Percentiles rank a stretch among this genome's conserved stretches.
Evolutionary conservation across 1,140 invertebrate species (phyloP).

Genomic region (Melitaea cinxia): DNA sequence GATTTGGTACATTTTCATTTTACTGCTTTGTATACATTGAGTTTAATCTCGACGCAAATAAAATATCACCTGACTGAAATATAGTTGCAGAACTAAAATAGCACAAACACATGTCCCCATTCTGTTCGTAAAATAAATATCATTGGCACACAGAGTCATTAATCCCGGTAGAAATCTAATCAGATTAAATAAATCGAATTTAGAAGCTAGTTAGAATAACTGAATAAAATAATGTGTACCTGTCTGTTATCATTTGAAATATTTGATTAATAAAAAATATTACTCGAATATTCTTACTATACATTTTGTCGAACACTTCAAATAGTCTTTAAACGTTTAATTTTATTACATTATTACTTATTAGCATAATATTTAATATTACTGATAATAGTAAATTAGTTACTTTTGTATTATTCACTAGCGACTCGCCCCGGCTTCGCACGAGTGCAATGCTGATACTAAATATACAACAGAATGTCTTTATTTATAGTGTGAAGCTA

Average conservation of each 20-base stretch:
- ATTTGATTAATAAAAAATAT: not conserved
- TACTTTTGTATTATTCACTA: too few species aligned
- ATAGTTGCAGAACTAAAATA: conserved; percentile 29
- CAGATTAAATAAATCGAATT: not conserved
- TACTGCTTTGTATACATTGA: not conserved
- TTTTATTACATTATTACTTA: too few species aligned
- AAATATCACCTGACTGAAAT: conserved; percentile 7
- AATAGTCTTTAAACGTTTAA: too few species aligned
- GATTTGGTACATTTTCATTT: not conserved
- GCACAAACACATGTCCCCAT: conserved; percentile 24
- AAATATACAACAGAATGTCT: too few species aligned
- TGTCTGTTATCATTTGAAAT: not conserved
- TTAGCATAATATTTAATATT: too few species aligned
- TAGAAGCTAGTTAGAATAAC: not conserved
- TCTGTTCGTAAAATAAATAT: conserved; percentile 25
- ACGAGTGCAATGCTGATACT: too few species aligned
- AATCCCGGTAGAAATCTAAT: conserved; percentile 14
- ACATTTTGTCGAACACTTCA: too few species aligned
- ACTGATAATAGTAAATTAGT: too few species aligned
- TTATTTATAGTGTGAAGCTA: too few species aligned
- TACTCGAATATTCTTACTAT: too few species aligned
- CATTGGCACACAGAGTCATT: conserved; percentile 33
- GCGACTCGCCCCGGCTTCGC: too few species aligned
- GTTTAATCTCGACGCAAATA: not conserved
- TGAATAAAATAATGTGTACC: not conserved